A percentile compares a stretch with the other conserved stretches of the same genome.
Evolutionary conservation across 2,113 vertebrate species (phyloP).

Genomic region (Piprites chloris): DNA sequence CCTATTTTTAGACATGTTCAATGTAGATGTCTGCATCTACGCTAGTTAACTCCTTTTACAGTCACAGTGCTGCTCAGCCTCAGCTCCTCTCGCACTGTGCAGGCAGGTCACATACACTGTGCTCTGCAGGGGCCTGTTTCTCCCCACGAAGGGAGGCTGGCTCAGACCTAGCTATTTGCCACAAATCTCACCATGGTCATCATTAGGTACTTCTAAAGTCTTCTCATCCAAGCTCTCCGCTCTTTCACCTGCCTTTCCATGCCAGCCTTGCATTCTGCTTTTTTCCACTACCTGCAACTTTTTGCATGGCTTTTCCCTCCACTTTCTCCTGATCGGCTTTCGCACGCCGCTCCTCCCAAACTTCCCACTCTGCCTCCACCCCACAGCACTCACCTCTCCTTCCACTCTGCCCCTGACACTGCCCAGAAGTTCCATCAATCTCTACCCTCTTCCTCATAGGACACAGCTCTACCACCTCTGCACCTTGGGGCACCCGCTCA

Average conservation of each 20-base stretch:
- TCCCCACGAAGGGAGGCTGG: neutral
- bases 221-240: neutral
- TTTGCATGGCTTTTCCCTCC: neutral
- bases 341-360: neutral
- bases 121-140: neutral
- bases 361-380: neutral
- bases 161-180: neutral
- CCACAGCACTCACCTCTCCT: neutral
- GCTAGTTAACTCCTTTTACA: constrained; percentile 1
- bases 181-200: neutral
- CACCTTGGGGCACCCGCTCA: neutral
- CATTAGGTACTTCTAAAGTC: neutral
- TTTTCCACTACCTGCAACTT: neutral
- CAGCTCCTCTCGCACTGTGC: neutral
- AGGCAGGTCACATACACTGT: neutral
- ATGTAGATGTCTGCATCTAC: neutral
- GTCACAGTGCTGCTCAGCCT: neutral
- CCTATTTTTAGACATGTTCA: constrained; percentile 27
- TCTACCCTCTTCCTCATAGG: neutral
- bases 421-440: neutral
- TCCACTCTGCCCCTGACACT: accelerated
- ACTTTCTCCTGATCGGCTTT: neutral
- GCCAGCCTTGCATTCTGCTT: neutral
- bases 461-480: neutral
- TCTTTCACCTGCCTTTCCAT: neutral